Evolutionary conservation across 2,888 invertebrate genomes (phyloP), one percentile per base, ranked within the genome.

Genomic region (Polyommatus icarus): DNA sequence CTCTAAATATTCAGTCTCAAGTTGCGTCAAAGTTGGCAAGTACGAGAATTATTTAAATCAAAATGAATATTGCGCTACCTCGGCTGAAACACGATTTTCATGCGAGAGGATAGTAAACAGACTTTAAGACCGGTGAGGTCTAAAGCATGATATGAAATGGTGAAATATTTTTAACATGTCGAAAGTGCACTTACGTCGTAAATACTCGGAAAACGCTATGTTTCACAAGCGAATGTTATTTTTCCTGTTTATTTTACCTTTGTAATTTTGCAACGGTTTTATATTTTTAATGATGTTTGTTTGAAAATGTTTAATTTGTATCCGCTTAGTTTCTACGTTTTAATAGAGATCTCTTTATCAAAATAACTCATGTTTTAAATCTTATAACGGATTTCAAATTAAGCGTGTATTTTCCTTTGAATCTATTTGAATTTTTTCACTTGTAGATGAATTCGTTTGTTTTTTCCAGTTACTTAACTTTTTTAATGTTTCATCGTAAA

Each of bases 11-110:
- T 29, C 50, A 54, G 8, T 75, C 46, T 75, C 46, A 46, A 46
- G 24, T 12, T 40, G 15, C 5, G 46, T 24, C 75, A 75, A 73
- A 73, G 75, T 75, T 75, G 75, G 54, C 29, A 29, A 54, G 73
- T 73, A 20, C 50, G 24, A 50, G 46, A 72, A 82, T 80, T 80
- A 82, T 81, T 81, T 81, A 82, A 81, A 81, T 82, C 79, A 80
- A 80, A 80, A 80, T 81, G 81, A 82, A 82, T 81, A 80, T 81
- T 71, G 76, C 75, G 77, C 80, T 78, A 78, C 80, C 82, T 82
- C 76, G 78, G 78, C 81, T 82, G 79, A 80, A 82, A 81, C 82
- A 80, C 78, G 81, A 83, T 82, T 82, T 83, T 81, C 81, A 83
- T 83, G 80, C 81, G 79, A 83, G 80, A 81, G 82, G 81, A 81